These are phyloP conservation scores for Phania funesta DNA, from an alignment of 2,888 invertebrate species.

Conservation along the genomic window DNA sequence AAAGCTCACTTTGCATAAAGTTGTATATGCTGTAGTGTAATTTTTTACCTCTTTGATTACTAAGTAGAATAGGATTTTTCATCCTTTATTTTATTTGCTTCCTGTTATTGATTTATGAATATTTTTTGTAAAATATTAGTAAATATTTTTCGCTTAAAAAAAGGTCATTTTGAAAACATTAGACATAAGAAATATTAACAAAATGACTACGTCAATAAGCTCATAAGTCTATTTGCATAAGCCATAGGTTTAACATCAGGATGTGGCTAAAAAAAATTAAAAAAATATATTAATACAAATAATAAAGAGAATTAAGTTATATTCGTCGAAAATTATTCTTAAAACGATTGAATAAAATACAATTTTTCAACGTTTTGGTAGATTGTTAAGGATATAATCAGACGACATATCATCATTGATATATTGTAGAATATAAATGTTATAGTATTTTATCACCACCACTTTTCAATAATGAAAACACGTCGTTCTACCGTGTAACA, in stretches of 20 bases:
- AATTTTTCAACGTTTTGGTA: too few relatives aligned
- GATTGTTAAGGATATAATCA: too few relatives aligned
- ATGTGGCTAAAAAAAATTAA: constrained; percentile 89
- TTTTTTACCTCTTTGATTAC: constrained; percentile 13
- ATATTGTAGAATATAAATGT: too few relatives aligned
- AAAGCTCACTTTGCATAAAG: constrained; percentile 45
- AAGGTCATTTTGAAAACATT: constrained; percentile 57
- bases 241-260: constrained; percentile 99
- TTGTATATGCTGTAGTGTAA: background rate
- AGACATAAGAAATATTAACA: constrained; percentile 54
- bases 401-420: too few relatives aligned
- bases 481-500: too few relatives aligned
- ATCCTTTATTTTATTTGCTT: constrained; percentile 25
- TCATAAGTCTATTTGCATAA: constrained; percentile 93
- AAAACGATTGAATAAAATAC: too few relatives aligned
- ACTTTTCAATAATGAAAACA: too few relatives aligned
- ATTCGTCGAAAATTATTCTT: too few relatives aligned
- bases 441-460: too few relatives aligned
- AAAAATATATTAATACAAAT: background rate
- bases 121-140: constrained; percentile 49
- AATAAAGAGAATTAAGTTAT: background rate
- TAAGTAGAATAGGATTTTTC: constrained; percentile 34
- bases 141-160: constrained; percentile 45
- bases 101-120: constrained; percentile 16
- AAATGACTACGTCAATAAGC: constrained; percentile 81